These are phyloP conservation scores for Poecilia gillii DNA, from an alignment of 2,797 vertebrate genomes.

Conservation along the genomic window DNA sequence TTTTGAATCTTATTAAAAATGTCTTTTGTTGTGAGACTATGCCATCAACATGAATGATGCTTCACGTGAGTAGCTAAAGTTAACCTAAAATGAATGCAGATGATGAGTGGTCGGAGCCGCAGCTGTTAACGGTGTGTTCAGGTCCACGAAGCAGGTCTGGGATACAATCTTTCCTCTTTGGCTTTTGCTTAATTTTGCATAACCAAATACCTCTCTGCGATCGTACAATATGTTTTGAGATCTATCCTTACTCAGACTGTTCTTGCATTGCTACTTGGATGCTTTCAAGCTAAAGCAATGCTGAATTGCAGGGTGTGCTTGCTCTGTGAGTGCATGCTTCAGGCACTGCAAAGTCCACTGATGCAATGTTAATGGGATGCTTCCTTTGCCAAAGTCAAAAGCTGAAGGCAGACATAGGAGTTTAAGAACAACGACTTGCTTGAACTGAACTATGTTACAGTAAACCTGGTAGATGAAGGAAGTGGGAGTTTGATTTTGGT, in stretches of 20 bases:
- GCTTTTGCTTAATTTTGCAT: background rate
- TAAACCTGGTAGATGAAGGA: background rate
- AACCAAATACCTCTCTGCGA: background rate
- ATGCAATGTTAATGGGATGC: constrained; percentile 1
- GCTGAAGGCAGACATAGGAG: background rate
- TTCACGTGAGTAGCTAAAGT: background rate
- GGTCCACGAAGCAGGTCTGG: background rate
- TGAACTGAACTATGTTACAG: background rate
- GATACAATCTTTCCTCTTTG: background rate
- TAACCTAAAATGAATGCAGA: background rate
- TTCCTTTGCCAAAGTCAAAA: background rate
- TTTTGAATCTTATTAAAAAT: background rate
- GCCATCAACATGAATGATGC: background rate
- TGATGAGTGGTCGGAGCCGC: background rate
- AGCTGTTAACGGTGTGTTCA: background rate
- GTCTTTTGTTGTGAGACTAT: background rate
- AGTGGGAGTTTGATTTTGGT: background rate
- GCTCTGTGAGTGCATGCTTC: background rate
- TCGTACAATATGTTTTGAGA: background rate
- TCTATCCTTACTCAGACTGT: background rate
- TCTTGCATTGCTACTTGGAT: background rate
- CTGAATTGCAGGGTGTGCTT: constrained; percentile 21
- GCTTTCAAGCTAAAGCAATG: constrained; percentile 8
- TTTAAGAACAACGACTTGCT: background rate
- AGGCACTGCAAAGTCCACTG: background rate